Evolutionary conservation across 1,140 invertebrate genomes (phyloP), one percentile per base, ranked within the genome.

Genomic region (Drosophila guanche): DNA sequence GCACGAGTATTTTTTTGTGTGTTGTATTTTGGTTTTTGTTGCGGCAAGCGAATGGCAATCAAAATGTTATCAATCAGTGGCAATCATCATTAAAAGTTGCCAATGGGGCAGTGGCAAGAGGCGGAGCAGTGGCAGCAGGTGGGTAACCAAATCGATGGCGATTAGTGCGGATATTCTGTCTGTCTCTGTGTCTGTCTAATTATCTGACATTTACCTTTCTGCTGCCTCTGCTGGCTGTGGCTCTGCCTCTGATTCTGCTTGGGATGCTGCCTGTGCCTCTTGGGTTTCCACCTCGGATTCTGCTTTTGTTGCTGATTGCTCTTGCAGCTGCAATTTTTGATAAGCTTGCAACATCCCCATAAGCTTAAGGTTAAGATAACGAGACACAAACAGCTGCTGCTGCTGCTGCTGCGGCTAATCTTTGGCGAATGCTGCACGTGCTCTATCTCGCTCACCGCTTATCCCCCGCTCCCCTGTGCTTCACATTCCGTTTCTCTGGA

Each of bases 31-130:
- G 5, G 0, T 37, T 37, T 8, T 33, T 37, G 37, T 10, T 33
- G 51, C 2, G 4, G 2, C n/a, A 22, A 48, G 63, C 10, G 25
- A 80, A 52, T 65, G 52, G 47, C 40, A 68, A 65, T 76, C 33
- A 37, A 67, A 62, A 47, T 67, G 78, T 76, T 88, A 89, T 85
- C 79, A 90, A 89, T 89, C 86, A 71, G 51, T 40, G 71, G 63
- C 76, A 84, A 89, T 84, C 79, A 85, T 79, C 77, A 85, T 89
- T 81, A 89, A 89, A 79, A 69, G 56, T 58, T 57, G 50, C 23
- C 22, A 8, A 12, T 25, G 42, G n/a, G 52, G 10, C 53, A 6
- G 14, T n/a, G 16, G 37, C 7, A 16, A 14, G 14, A 8, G 43
- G 41, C 16, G 46, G 4, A 14, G 16, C 14, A 10, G 12, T 25